Evolutionary conservation across 2,888 invertebrate species (phyloP).

Genomic region (Synanthedon andrenaeformis): DNA sequence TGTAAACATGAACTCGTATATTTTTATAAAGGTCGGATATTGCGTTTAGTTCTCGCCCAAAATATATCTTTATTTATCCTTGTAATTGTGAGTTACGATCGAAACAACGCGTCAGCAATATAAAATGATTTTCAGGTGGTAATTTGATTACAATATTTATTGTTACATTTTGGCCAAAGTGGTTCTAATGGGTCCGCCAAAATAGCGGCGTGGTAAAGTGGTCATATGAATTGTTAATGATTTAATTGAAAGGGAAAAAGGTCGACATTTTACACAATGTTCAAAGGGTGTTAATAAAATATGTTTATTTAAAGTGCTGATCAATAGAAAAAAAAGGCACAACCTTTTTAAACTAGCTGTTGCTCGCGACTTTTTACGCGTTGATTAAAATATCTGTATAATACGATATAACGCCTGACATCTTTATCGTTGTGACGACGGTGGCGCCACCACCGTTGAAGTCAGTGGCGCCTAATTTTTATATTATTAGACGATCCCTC

Average conservation of each 20-base stretch:
- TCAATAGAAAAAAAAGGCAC: too few relatives aligned
- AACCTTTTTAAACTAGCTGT: too few relatives aligned
- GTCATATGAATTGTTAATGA: neutral
- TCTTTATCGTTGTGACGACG: too few relatives aligned
- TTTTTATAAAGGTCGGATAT: conserved; percentile 24
- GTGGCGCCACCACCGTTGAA: too few relatives aligned
- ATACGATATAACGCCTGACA: too few relatives aligned
- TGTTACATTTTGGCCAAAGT: conserved; percentile 5
- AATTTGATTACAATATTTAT: conserved; percentile 16
- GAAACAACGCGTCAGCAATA: conserved; percentile 17
- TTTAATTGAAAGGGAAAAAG: neutral
- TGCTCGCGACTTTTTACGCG: too few relatives aligned
- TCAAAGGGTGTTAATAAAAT: neutral
- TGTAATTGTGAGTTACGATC: conserved; percentile 54
- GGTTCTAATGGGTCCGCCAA: conserved; percentile 1
- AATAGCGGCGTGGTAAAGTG: neutral
- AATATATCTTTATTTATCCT: conserved; percentile 37
- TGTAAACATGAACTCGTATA: neutral
- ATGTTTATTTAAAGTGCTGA: too few relatives aligned
- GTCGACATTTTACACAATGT: neutral
- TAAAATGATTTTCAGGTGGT: conserved; percentile 16
- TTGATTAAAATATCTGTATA: too few relatives aligned
- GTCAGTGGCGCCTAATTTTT: too few relatives aligned
- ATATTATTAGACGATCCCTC: too few relatives aligned
- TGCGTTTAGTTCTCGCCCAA: conserved; percentile 53